Base-by-base conservation (phyloP, 2,888 invertebrate species). In the Meliscaeva auricollis region DNA sequence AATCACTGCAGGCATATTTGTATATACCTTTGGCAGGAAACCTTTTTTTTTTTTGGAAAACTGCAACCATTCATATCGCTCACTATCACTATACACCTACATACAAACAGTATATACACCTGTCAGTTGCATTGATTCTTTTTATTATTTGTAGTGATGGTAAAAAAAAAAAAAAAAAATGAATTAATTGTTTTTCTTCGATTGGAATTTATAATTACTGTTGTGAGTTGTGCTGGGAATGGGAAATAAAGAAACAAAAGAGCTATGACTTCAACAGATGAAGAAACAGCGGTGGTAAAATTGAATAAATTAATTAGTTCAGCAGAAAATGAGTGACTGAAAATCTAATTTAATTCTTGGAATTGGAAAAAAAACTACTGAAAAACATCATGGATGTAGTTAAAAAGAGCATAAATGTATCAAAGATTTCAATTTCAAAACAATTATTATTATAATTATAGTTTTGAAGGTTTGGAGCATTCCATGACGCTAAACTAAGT, bases 161-260 rank as follows among this genome's bases (percentile, higher is more conserved):
- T n/a, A n/a, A n/a, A n/a, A n/a, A n/a, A n/a, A n/a, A 17, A 22
- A 48, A 56, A 72, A 69, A 66, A 79, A 64, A 79, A 84, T 79
- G 68, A 68, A 70, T 79, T 70, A 84, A 84, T 84, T 84, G 83
- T 84, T 79, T 79, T 84, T 48, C 75, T 84, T 79, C 70, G 64
- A 84, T 79, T 75, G 83, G 74, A 79, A 84, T 84, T 79, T 84
- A 72, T 84, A 84, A 79, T 84, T 84, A 84, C 70, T 58, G 60
- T 62, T 78, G 73, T 41, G 46, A 60, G 38, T 66, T 66, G 62
- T 46, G 44, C 26, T 44, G 44, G 62, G 17, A 62, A 46, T 62
- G 62, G 11, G 15, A 62, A 26, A 44, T 17, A 62, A 5, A 44
- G 13, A 30, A 20, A 44, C 26, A 26, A 26, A n/a, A 44, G 11